Evolutionary conservation across 1,140 invertebrate genomes (phyloP).

Genomic region (Sogatella furcifera): DNA sequence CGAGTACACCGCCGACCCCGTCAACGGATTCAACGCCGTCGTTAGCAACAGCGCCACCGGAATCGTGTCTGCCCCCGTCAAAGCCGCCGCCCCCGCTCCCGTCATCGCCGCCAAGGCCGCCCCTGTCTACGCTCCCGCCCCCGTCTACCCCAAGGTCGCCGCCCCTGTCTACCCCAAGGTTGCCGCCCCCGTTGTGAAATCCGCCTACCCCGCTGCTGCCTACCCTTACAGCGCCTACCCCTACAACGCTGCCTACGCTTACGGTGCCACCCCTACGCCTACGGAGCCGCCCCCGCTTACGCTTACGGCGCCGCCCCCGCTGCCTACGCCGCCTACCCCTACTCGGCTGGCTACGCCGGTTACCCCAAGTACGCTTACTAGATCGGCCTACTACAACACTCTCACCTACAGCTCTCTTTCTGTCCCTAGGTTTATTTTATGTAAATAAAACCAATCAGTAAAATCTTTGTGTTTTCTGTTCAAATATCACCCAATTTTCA

Average conservation of each 20-base stretch:
- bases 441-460: no score
- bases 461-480: no score
- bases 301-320: neutral
- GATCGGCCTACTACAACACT: neutral
- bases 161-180: neutral
- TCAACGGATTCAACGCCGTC: conserved; percentile 52
- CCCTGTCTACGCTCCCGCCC: neutral
- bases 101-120: neutral
- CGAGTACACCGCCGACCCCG: conserved; percentile 45
- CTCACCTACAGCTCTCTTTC: neutral
- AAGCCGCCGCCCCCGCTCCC: conserved; percentile 5
- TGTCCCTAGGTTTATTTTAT: no score
- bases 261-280: neutral
- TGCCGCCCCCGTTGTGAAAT: neutral
- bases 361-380: neutral
- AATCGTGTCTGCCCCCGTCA: conserved; percentile 5
- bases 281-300: conserved; percentile 1
- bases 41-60: conserved; percentile 39
- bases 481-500: no score
- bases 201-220: conserved; percentile 4
- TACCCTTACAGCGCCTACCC: conserved; percentile 13
- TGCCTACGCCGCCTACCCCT: conserved; percentile 8
- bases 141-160: neutral
- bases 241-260: neutral
- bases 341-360: conserved; percentile 7